These are phyloP conservation scores for Drosophila peninsularis DNA, from an alignment of 2,888 invertebrate species.

Conservation along the genomic window DNA sequence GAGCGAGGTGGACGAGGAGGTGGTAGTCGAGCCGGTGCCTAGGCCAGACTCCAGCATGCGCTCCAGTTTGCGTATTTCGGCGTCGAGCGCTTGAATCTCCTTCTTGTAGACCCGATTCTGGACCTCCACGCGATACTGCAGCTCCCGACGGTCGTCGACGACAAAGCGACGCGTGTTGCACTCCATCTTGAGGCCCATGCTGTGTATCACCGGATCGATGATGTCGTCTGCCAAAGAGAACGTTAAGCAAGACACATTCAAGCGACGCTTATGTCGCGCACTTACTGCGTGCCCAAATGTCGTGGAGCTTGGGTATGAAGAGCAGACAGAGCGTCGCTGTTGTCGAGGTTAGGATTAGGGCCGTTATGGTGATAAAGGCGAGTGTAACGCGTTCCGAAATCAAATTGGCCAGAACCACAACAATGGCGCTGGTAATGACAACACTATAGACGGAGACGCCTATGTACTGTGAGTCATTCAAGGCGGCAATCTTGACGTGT, in stretches of 20 bases:
- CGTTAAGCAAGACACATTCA: neutral
- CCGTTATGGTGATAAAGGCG: conserved; percentile 92
- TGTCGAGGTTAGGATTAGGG: conserved; percentile 93
- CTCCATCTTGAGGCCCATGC: conserved; percentile 94
- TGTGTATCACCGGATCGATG: conserved; percentile 93
- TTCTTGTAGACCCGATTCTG: conserved; percentile 95
- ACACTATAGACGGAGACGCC: conserved; percentile 96
- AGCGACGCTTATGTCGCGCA: conserved; percentile 35
- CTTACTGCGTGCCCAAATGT: conserved; percentile 88
- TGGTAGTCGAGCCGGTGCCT: conserved; percentile 85
- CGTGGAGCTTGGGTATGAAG: conserved; percentile 93
- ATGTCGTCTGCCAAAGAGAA: conserved; percentile 85
- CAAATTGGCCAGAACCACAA: conserved; percentile 94
- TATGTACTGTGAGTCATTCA: conserved; percentile 97
- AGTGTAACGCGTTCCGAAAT: conserved; percentile 92
- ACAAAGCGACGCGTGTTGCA: conserved; percentile 94
- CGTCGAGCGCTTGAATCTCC: conserved; percentile 91
- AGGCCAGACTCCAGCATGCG: conserved; percentile 88
- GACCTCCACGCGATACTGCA: conserved; percentile 94
- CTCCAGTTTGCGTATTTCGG: conserved; percentile 91
- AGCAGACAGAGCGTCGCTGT: conserved; percentile 93
- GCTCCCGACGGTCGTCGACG: conserved; percentile 92
- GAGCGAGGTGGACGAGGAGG: conserved; percentile 85
- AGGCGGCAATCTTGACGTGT: conserved; percentile 94
- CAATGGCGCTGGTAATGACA: conserved; percentile 93